Evolutionary conservation across 2,888 invertebrate genomes (phyloP).

Genomic region (Caenorhabditis panamensis): DNA sequence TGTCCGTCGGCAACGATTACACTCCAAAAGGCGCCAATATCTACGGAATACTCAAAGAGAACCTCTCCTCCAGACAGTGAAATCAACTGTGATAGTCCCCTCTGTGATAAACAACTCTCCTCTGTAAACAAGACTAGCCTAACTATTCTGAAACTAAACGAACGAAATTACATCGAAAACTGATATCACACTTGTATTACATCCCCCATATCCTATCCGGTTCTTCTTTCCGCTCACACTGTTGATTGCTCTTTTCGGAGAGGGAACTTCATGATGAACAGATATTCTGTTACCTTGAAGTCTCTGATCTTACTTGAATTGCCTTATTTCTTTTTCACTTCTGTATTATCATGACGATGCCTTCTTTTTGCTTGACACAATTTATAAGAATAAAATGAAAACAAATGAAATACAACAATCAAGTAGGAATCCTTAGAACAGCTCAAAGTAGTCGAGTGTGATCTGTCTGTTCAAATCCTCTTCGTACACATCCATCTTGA

Average conservation of each 20-base stretch:
- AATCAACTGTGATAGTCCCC: conserved; percentile 30
- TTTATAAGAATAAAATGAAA: conserved; percentile 16
- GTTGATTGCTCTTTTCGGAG: conserved; percentile 38
- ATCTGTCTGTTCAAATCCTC: conserved; percentile 19
- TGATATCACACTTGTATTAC: conserved; percentile 52
- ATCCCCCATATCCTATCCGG: conserved; percentile 19
- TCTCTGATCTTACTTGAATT: neutral
- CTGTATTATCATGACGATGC: conserved; percentile 54
- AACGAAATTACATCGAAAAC: conserved; percentile 45
- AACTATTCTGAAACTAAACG: conserved; percentile 30
- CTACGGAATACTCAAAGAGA: conserved; percentile 63
- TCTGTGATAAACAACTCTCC: conserved; percentile 43
- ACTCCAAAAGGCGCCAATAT: conserved; percentile 63
- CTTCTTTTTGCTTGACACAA: conserved; percentile 31
- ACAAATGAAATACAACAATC: conserved; percentile 8
- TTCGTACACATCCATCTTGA: neutral
- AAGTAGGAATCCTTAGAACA: too few species aligned
- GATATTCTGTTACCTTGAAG: neutral
- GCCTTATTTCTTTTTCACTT: conserved; percentile 39
- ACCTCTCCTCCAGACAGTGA: conserved; percentile 59
- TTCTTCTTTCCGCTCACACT: conserved; percentile 28
- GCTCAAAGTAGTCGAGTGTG: conserved; percentile 10
- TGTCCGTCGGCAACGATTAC: conserved; percentile 63
- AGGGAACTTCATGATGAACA: neutral
- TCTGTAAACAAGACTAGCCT: conserved; percentile 5